A percentile compares a stretch with the other conserved stretches of the same genome.
phyloP scores from a whole-genome alignment of 2,113 vertebrate species.

The Crotalus helleri region DNA sequence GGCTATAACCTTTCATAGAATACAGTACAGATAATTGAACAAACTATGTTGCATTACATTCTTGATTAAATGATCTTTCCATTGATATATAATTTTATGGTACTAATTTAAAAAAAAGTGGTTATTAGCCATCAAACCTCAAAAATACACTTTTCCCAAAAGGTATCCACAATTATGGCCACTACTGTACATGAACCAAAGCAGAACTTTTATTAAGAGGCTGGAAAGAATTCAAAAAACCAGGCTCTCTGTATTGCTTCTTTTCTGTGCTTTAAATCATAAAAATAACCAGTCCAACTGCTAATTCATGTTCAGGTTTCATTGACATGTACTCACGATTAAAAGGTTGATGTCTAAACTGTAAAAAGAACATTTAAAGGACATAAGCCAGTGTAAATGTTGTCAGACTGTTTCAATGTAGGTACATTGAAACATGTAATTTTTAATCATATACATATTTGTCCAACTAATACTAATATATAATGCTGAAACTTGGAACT shows the following conservation, averaged over 20 bases:
- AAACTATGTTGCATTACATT: too few species aligned
- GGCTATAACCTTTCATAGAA: too few species aligned
- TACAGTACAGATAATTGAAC: too few species aligned
- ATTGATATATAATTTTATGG: too few species aligned
- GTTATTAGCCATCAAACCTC: too few species aligned
- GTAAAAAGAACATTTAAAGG: background rate
- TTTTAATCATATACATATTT: background rate
- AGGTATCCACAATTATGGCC: too few species aligned
- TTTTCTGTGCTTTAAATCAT: background rate
- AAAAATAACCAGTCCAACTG: background rate
- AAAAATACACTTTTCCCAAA: too few species aligned
- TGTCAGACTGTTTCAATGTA: background rate
- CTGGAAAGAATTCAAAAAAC: background rate
- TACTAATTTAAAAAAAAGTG: too few species aligned
- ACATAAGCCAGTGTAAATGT: background rate
- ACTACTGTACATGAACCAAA: background rate
- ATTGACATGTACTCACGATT: background rate
- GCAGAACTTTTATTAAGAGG: background rate
- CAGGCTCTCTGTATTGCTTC: background rate
- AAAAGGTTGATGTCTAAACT: background rate
- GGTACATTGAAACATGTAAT: background rate
- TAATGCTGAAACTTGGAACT: accelerated
- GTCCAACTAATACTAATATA: background rate
- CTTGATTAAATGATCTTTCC: too few species aligned
- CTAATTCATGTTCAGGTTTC: background rate